phyloP scores from a whole-genome alignment of 2,113 vertebrate species.

The Leptocoma aspasia region DNA sequence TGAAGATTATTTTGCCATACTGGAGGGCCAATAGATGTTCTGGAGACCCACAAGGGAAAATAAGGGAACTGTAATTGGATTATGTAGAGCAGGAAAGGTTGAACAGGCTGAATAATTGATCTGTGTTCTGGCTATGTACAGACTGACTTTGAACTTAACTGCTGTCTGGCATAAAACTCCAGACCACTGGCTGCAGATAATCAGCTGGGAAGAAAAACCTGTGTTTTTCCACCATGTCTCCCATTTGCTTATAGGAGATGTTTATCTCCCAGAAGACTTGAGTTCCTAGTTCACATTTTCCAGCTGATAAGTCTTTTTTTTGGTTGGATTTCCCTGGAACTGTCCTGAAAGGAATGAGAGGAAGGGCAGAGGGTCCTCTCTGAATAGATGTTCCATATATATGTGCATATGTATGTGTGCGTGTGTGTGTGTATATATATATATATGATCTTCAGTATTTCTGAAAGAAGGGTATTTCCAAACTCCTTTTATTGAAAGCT shows the following conservation, averaged over 20 bases:
- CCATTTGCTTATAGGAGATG: background rate
- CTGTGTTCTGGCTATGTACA: background rate
- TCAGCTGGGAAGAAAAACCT: background rate
- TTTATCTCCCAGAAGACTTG: background rate
- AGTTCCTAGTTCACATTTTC: background rate
- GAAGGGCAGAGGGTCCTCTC: background rate
- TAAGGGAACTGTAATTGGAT: slow-evolving; percentile 20
- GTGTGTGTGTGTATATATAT: background rate
- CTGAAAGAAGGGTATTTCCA: background rate
- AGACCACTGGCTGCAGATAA: background rate
- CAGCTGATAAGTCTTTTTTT: background rate
- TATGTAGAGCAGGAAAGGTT: background rate
- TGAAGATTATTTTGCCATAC: background rate
- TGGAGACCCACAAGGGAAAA: slow-evolving; percentile 4
- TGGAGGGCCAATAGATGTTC: slow-evolving; percentile 9
- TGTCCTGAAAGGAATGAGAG: background rate
- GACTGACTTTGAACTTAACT: background rate
- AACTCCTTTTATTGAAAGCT: background rate
- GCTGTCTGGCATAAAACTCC: background rate
- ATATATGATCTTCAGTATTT: background rate
- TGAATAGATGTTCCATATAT: background rate
- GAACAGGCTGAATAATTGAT: slow-evolving; percentile 32
- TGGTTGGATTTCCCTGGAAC: background rate
- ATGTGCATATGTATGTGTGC: background rate
- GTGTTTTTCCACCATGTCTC: too few species aligned